A percentile compares a stretch with the other conserved stretches of the same genome.
These are phyloP conservation scores for Myotis brandtii DNA, from an alignment of 2,113 vertebrate species.

Conservation along the genomic window DNA sequence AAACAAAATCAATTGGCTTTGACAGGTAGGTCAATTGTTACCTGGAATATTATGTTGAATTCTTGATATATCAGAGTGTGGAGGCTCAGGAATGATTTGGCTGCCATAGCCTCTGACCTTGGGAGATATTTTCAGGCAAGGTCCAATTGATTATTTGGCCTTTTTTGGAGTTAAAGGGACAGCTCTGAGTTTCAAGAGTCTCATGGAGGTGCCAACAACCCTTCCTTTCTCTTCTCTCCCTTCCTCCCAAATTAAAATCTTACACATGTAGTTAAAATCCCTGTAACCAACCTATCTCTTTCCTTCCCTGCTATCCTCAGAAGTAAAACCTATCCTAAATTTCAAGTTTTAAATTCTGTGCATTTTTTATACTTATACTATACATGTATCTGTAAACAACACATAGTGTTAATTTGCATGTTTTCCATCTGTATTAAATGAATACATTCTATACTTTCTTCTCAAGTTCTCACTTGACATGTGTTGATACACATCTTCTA, in stretches of 20 bases:
- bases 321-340: neutral
- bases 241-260: neutral
- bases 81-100: neutral
- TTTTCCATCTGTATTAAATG: neutral
- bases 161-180: slow-evolving; percentile 12
- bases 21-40: neutral
- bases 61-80: neutral
- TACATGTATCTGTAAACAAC: neutral
- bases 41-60: slow-evolving; percentile 9
- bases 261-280: neutral
- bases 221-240: neutral
- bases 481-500: neutral
- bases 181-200: neutral
- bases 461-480: neutral
- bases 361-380: neutral
- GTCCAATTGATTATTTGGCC: neutral
- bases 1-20: slow-evolving; percentile 37
- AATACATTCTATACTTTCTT: neutral
- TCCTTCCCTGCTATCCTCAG: neutral
- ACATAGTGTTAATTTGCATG: neutral
- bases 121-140: neutral
- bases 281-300: neutral
- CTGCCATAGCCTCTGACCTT: neutral
- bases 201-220: neutral
- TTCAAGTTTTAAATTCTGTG: slow-evolving; percentile 5